Evolutionary conservation across 1,140 invertebrate genomes (phyloP).

Genomic region (Araneus ventricosus): DNA sequence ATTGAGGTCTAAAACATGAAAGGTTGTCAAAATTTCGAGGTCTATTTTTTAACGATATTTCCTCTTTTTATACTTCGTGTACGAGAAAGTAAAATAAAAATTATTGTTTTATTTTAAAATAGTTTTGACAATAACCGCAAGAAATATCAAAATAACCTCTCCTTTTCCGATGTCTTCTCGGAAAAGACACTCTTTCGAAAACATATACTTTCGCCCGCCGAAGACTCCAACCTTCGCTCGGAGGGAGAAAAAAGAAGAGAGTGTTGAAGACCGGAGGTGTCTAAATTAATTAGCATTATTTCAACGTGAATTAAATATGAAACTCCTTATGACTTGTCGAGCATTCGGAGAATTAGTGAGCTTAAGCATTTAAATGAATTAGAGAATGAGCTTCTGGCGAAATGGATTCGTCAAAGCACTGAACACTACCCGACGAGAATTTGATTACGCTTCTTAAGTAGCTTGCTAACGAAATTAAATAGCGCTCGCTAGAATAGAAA

Average conservation of each 20-base stretch:
- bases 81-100: too few species aligned
- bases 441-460: slow-evolving; percentile 70
- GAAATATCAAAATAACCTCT: too few species aligned
- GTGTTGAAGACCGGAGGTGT: background rate
- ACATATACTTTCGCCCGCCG: too few species aligned
- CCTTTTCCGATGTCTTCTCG: too few species aligned
- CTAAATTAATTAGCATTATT: slow-evolving; percentile 60
- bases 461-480: slow-evolving; percentile 68
- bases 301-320: slow-evolving; percentile 53
- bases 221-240: background rate
- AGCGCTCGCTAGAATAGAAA: slow-evolving; percentile 54
- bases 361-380: slow-evolving; percentile 60
- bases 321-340: background rate
- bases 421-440: slow-evolving; percentile 41
- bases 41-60: too few species aligned
- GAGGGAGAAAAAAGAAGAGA: background rate
- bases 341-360: slow-evolving; percentile 2
- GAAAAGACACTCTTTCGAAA: too few species aligned
- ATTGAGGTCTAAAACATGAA: too few species aligned
- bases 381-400: background rate
- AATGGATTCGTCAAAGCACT: slow-evolving; percentile 46
- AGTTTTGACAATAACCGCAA: too few species aligned
- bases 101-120: too few species aligned
- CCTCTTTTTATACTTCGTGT: too few species aligned
- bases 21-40: too few species aligned